A percentile compares a stretch with the other conserved stretches of the same genome.
Evolutionary conservation across 2,888 invertebrate species (phyloP).

Genomic region (Peribatodes rhomboidaria): DNA sequence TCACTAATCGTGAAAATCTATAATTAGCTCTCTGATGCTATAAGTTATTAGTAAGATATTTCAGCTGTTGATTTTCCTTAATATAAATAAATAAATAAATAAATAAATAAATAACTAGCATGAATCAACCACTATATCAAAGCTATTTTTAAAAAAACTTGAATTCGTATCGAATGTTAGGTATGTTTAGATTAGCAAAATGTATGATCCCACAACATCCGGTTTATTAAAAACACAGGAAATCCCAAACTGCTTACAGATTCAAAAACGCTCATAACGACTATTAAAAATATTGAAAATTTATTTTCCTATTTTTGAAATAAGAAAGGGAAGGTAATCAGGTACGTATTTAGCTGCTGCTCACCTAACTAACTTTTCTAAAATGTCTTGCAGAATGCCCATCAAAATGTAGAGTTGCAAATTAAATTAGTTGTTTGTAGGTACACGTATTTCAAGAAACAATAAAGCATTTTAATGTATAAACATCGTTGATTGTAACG

Average conservation of each 20-base stretch:
- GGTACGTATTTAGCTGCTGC: too few species aligned
- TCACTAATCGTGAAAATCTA: too few species aligned
- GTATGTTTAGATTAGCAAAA: constrained; percentile 38
- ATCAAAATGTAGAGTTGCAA: constrained; percentile 10
- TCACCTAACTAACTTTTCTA: too few species aligned
- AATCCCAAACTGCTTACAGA: constrained; percentile 12
- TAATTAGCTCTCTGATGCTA: too few species aligned
- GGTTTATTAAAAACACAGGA: constrained; percentile 25
- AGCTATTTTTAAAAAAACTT: constrained; percentile 38
- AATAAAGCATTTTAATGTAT: constrained; percentile 54
- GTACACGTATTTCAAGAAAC: constrained; percentile 44
- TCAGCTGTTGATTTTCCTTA: too few species aligned
- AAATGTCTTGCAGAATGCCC: not conserved
- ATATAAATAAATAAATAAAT: too few species aligned
- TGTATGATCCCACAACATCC: constrained; percentile 25
- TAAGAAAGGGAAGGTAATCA: too few species aligned
- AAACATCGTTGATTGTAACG: constrained; percentile 54
- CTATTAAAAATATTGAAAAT: not conserved
- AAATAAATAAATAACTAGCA: too few species aligned
- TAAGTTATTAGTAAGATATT: too few species aligned
- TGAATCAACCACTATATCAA: constrained; percentile 39
- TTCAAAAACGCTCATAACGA: not conserved
- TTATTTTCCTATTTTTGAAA: too few species aligned
- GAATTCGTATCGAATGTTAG: constrained; percentile 29
- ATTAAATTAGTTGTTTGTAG: constrained; percentile 14